Evolutionary conservation across 2,797 vertebrate genomes (phyloP).

Genomic region (Gadopsis marmoratus): DNA sequence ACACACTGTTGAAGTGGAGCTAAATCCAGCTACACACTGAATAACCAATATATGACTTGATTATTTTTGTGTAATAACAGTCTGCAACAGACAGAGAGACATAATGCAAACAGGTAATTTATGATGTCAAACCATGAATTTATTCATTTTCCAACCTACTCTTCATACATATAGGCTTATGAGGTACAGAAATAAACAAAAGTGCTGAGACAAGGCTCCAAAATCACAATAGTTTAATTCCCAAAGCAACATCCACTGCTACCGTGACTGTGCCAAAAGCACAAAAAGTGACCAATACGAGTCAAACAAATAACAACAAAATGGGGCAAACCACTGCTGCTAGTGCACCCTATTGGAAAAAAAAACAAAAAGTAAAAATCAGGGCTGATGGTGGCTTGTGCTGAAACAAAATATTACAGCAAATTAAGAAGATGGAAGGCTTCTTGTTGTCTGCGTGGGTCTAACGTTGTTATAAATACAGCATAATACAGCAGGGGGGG

Average conservation of each 20-base stretch:
- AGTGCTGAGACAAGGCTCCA: conserved; percentile 84
- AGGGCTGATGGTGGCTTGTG: conserved; percentile 72
- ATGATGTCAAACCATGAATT: conserved; percentile 79
- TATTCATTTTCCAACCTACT: conserved; percentile 80
- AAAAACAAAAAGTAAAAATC: conserved; percentile 20
- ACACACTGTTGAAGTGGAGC: neutral
- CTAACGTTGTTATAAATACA: conserved; percentile 37
- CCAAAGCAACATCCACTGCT: conserved; percentile 68
- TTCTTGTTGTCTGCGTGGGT: conserved; percentile 4
- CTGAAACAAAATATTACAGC: conserved; percentile 37
- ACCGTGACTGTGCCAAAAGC: conserved; percentile 65
- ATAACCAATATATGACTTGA: neutral
- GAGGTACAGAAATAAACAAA: conserved; percentile 87
- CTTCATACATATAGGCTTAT: conserved; percentile 82
- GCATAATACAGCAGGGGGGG: conserved; percentile 22
- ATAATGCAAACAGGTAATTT: conserved; percentile 9
- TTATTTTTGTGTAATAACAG: no score
- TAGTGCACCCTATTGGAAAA: conserved; percentile 35
- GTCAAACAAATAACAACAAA: conserved; percentile 38
- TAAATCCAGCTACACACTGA: neutral
- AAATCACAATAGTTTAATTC: conserved; percentile 71
- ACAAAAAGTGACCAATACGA: conserved; percentile 61
- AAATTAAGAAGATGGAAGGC: neutral
- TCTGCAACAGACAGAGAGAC: no score
- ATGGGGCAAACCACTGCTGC: conserved; percentile 47